A percentile compares a stretch with the other conserved stretches of the same genome.
phyloP scores from a whole-genome alignment of 2,888 invertebrate genomes.

The Drosophila koepferae region DNA sequence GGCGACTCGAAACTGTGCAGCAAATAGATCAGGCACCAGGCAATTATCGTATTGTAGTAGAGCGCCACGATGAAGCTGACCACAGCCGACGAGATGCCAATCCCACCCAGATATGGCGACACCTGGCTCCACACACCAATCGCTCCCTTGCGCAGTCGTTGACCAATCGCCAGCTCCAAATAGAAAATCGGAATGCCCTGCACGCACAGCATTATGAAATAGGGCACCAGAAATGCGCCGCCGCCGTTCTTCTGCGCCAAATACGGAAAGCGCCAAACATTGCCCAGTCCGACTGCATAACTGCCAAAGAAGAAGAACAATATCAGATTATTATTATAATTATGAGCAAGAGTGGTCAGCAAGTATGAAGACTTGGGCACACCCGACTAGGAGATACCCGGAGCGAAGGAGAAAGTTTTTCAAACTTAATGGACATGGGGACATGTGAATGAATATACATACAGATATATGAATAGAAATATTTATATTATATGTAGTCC shows the following conservation, averaged over 20 bases:
- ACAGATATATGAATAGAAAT: no score
- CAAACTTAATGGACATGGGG: no score
- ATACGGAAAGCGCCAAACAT: slow-evolving; percentile 98
- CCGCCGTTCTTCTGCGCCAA: slow-evolving; percentile 97
- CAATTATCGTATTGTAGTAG: slow-evolving; percentile 99
- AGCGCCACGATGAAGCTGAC: slow-evolving; percentile 98
- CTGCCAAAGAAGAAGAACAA: slow-evolving; percentile 57
- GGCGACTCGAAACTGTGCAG: slow-evolving; percentile 96
- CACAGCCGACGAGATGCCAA: slow-evolving; percentile 97
- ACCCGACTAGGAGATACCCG: background rate
- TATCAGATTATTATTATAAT: background rate
- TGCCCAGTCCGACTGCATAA: slow-evolving; percentile 97
- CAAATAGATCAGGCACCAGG: slow-evolving; percentile 98
- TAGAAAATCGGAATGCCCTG: slow-evolving; percentile 99
- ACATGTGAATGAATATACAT: no score
- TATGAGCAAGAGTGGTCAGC: background rate
- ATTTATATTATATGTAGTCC: no score
- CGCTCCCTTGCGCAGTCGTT: slow-evolving; percentile 95
- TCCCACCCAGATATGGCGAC: slow-evolving; percentile 94
- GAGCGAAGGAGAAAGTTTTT: no score
- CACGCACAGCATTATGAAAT: slow-evolving; percentile 96
- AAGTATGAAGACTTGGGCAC: background rate
- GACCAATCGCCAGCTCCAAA: slow-evolving; percentile 97
- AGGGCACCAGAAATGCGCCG: slow-evolving; percentile 98
- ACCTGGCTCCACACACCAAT: slow-evolving; percentile 97